Conservation (phyloP, 1,140 invertebrate species). For the Telenomus remus region DNA sequence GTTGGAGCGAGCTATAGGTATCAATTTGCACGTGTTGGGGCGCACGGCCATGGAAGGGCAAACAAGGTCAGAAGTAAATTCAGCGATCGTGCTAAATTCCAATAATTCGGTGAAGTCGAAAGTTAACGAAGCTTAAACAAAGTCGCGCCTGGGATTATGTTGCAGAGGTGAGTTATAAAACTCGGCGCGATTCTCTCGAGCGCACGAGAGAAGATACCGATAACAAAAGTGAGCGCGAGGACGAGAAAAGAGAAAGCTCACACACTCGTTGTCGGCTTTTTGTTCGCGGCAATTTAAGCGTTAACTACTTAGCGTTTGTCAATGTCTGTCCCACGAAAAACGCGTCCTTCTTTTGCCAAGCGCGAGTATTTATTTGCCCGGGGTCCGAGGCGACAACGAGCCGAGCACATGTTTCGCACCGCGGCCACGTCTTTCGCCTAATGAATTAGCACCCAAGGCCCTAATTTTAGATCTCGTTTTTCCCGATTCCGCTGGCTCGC, state of each 20-base stretch:
- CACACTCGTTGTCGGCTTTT: conserved; percentile 13
- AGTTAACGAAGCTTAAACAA: conserved; percentile 50
- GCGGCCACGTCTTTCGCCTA: conserved; percentile 27
- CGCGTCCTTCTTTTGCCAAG: conserved; percentile 36
- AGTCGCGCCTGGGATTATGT: conserved; percentile 31
- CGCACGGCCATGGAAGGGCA: conserved; percentile 20
- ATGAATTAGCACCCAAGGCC: conserved; percentile 23
- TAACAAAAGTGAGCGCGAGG: no score
- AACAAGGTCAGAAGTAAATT: conserved; percentile 35
- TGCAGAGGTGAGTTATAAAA: conserved; percentile 5
- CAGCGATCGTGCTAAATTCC: conserved; percentile 38
- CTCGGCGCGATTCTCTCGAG: not conserved
- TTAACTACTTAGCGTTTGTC: conserved; percentile 36
- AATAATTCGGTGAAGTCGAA: conserved; percentile 45
- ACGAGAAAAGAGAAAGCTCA: conserved; percentile 30
- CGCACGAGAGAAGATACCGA: no score
- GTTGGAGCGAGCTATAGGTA: conserved; percentile 4
- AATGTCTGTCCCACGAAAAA: conserved; percentile 18
- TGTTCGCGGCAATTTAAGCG: conserved; percentile 35
- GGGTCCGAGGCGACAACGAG: conserved; percentile 20
- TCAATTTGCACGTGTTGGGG: conserved; percentile 23
- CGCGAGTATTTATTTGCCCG: conserved; percentile 31
- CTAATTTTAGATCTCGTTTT: conserved; percentile 27
- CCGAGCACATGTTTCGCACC: conserved; percentile 25
- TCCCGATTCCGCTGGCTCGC: not conserved